Base-by-base conservation (phyloP, 2,888 invertebrate genomes). In the Ophion ventricosus region DNA sequence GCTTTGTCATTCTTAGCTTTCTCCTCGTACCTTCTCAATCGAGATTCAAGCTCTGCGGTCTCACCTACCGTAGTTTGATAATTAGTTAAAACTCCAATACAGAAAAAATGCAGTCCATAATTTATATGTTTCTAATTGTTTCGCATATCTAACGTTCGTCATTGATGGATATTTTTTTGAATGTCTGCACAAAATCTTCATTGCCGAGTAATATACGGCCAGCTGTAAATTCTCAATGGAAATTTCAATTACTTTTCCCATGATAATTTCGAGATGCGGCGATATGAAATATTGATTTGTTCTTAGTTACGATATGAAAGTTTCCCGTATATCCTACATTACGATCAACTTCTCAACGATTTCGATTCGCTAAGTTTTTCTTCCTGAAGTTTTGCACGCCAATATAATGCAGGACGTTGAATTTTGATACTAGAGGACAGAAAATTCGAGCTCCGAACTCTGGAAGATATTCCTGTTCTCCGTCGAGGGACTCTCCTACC, bases 401-500 rank as follows among this genome's bases (percentile, higher is more conserved):
- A 40, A 59, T 66, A 69, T 59, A 35, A 66, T 40, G 74, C 56
- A 40, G 40, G 57, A 35, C 25, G 11, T 80, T 75, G 26, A 74
- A 69, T 56, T 74, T 67, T 59, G 43, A 57, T 69, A 81, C 56
- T 35, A 26, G 54, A 49, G 14, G 23, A 75, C 40, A 67, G 29
- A 66, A 57, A 23, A 66, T 76, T 74, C 72, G 74, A 64, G 79
- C 26, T 61, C 35, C 3, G 49, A 72, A 73, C 29, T 80, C 40
- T 20, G 56, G 66, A 54, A 80, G 61, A 85, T 81, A 83, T 81
- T 81, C 61, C 70, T 20, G 70, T 35, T 80, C 82, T 54, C n/a
- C 77, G 74, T 77, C 69, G 77, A 49, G 80, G 82, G 86, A 80
- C 83, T 82, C 77, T 73, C 57, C 29, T 81, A 83, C 80, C 85